Percentiles rank a stretch among this genome's conserved stretches.
These are phyloP conservation scores for Antedon bifida DNA, from an alignment of 35 echinoderm and acorn worm species.

Conservation along the genomic window DNA sequence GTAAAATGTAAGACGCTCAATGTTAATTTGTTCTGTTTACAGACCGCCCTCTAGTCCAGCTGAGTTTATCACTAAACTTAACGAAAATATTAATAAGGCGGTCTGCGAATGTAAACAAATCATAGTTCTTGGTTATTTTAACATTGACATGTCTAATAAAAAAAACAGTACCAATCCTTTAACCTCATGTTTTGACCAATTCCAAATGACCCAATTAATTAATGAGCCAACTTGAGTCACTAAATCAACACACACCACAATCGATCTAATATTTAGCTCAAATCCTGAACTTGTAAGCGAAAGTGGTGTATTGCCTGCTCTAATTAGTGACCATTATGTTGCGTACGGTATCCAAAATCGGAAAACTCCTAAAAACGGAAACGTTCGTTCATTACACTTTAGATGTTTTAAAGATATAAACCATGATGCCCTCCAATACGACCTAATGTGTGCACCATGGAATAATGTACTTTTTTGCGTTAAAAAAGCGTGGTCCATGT, in stretches of 20 bases:
- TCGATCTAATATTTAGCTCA: conserved; percentile 3
- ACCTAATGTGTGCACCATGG: neutral
- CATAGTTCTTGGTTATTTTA: conserved; percentile 6
- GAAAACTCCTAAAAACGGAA: neutral
- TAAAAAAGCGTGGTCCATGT: neutral
- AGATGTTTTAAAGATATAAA: neutral
- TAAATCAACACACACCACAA: neutral
- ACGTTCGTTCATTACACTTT: neutral
- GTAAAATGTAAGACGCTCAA: too few species aligned
- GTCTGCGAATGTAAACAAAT: neutral
- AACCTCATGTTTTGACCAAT: neutral
- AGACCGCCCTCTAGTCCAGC: neutral
- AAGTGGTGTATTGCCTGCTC: neutral
- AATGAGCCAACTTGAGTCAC: neutral
- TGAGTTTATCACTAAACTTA: neutral
- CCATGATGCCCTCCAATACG: neutral
- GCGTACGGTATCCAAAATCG: neutral
- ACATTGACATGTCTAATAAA: neutral
- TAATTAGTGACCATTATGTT: conserved; percentile 1
- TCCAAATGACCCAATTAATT: neutral
- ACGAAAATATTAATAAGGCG: neutral
- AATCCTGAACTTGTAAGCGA: neutral
- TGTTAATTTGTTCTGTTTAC: neutral
- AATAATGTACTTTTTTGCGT: neutral
- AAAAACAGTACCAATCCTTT: neutral